Conservation (phyloP, 23 tunicate genomes). For the Diplosoma virens region DNA sequence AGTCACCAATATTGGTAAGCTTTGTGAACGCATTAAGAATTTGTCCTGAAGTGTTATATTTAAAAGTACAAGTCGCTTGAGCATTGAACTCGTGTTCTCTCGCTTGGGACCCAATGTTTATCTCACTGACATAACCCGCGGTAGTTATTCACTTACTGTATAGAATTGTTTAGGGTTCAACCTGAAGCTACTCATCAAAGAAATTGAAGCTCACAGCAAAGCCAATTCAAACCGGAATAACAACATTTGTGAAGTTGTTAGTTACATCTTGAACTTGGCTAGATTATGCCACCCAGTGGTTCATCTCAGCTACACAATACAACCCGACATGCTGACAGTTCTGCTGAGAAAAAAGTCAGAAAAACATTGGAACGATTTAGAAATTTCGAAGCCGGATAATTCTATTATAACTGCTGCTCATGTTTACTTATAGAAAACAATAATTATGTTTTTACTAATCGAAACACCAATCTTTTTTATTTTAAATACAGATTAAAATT, state of each 20-base stretch:
- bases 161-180: background rate
- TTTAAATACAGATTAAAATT: too few relatives aligned
- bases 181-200: constrained; percentile 22
- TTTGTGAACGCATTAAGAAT: too few relatives aligned
- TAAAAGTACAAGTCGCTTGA: too few relatives aligned
- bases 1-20: too few relatives aligned
- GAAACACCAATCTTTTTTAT: too few relatives aligned
- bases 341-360: constrained; percentile 47
- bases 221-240: constrained; percentile 37
- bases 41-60: too few relatives aligned
- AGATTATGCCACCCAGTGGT: constrained; percentile 53
- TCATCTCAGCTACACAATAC: constrained; percentile 69
- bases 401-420: background rate
- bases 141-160: too few relatives aligned
- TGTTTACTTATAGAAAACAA: constrained; percentile 1
- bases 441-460: too few relatives aligned
- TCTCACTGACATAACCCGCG: too few relatives aligned
- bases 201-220: background rate
- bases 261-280: constrained; percentile 22
- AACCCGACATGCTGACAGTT: constrained; percentile 76
- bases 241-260: too few relatives aligned
- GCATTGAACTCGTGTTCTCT: too few relatives aligned
- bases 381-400: background rate
- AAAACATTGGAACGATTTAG: constrained; percentile 5
- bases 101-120: too few relatives aligned